Conservation (phyloP, 2,113 vertebrate genomes). For the Tychaedon coryphoeus region DNA sequence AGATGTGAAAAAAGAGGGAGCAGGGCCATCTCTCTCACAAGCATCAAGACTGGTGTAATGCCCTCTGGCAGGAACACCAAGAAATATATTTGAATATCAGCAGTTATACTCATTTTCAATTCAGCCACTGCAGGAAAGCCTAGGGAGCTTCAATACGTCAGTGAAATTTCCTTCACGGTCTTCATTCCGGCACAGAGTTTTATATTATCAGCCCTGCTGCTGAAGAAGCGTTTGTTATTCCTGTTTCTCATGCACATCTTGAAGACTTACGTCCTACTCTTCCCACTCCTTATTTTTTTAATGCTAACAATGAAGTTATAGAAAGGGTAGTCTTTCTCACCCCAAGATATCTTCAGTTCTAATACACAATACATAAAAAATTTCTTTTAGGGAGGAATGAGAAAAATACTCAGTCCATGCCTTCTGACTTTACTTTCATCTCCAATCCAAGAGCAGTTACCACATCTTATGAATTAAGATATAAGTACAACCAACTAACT, state of each 20-base stretch:
- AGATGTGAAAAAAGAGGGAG: not conserved
- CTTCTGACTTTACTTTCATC: not conserved
- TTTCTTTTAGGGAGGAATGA: not conserved
- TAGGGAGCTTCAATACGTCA: not conserved
- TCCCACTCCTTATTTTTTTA: not conserved
- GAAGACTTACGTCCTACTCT: not conserved
- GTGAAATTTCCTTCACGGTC: accelerated
- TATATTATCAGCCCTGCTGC: not conserved
- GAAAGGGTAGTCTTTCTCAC: not conserved
- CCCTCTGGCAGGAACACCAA: not conserved
- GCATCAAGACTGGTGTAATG: not conserved
- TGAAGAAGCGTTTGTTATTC: not conserved
- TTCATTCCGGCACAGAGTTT: not conserved
- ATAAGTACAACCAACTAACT: not conserved
- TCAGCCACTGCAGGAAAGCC: not conserved
- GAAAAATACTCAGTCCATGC: not conserved
- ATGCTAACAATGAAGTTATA: not conserved
- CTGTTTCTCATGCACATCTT: not conserved
- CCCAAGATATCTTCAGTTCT: not conserved
- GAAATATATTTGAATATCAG: not conserved
- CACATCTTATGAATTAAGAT: not conserved
- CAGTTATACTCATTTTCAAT: not conserved
- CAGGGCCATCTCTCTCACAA: not conserved
- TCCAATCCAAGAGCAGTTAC: not conserved
- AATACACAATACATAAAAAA: not conserved